Evolutionary conservation across 2,888 invertebrate genomes (phyloP), one percentile per base, ranked within the genome.

Genomic region (Anorthoa munda): DNA sequence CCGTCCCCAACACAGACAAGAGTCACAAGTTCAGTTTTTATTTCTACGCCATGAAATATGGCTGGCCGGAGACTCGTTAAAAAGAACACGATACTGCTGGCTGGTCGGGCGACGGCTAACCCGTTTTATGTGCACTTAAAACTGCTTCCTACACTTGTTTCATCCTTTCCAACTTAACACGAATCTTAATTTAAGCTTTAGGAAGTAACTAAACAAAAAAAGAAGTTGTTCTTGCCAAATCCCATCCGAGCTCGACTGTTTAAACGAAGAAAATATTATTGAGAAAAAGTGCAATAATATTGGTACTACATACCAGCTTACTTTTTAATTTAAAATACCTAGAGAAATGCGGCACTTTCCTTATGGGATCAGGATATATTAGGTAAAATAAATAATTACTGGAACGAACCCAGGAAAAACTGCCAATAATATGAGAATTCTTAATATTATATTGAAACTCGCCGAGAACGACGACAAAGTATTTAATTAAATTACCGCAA

Each of bases 71-170:
- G 93, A 92, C 91, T 94, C 94, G 93, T 94, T 94, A 94, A 94
- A 94, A 94, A 93, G 92, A 94, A 92, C 92, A 92, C 92, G 94
- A 93, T 94, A 93, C 91, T 90, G 92, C 85, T 87, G 91, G 92
- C 89, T 91, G 89, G 93, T 90, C 87, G 88, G 88, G 91, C 90
- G 90, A 87, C 88, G 91, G 90, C 90, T 93, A 93, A 93, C 93
- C 91, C 93, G 90, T 90, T 95, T 95, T 95, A 95, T 94, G 94
- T 92, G 93, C 93, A 92, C 93, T 95, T 95, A 94, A 95, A 93
- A 91, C 92, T 90, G 90, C 89, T 92, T 93, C 90, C 92, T 90
- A 90, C 91, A 93, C 93, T 94, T 93, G 92, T 93, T 93, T 91
- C 91, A 93, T 93, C 92, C 92, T 92, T 93, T 93, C 84, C 90